phyloP scores from a whole-genome alignment of 2,888 invertebrate genomes.

The Electrophaes corylata region DNA sequence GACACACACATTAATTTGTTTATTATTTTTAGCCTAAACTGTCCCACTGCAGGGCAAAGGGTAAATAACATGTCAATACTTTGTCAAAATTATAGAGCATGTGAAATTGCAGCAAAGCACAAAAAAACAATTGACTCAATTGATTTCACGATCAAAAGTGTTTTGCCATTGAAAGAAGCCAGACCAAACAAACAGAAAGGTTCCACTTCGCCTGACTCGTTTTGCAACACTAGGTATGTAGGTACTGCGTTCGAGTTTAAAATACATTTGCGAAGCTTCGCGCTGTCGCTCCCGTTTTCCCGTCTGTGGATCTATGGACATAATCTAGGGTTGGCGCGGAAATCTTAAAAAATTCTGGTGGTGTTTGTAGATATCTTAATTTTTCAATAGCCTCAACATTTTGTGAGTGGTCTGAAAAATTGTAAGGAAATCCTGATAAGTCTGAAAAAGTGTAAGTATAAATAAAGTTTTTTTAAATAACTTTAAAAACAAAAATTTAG shows the following conservation, averaged over 20 bases:
- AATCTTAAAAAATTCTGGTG: constrained; percentile 37
- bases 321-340: constrained; percentile 35
- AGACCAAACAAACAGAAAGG: constrained; percentile 25
- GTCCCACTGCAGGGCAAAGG: too few relatives aligned
- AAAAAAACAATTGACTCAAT: neutral
- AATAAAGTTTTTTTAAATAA: too few relatives aligned
- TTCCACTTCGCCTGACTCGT: constrained; percentile 38
- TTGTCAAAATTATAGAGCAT: too few relatives aligned
- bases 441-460: too few relatives aligned
- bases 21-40: too few relatives aligned
- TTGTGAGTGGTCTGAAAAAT: neutral
- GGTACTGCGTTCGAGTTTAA: constrained; percentile 52
- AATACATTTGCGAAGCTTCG: constrained; percentile 57
- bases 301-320: constrained; percentile 36
- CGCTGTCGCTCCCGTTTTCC: constrained; percentile 45
- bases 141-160: constrained; percentile 4
- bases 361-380: neutral
- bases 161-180: constrained; percentile 20
- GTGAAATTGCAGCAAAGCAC: too few relatives aligned
- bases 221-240: constrained; percentile 43
- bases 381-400: neutral
- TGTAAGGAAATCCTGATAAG: neutral
- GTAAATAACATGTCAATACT: too few relatives aligned
- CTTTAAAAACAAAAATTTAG: neutral
- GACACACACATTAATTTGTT: too few relatives aligned